Conservation (phyloP, 2,113 vertebrate species). For the Xiphophorus hellerii region DNA sequence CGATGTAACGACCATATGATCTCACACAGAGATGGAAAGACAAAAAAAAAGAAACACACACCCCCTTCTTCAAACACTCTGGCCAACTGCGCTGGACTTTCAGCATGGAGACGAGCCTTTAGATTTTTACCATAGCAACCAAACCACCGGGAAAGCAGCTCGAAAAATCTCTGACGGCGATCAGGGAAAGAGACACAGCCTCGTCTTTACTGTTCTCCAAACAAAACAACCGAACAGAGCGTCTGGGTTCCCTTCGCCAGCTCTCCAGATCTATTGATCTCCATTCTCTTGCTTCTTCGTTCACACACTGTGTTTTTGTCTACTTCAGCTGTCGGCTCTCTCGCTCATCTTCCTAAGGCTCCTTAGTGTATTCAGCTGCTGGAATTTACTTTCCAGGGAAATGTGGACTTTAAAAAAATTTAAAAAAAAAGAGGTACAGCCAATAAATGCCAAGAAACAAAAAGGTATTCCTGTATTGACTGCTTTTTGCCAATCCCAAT, state of each 20-base stretch:
- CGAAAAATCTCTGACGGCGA: constrained; percentile 37
- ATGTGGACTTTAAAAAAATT: neutral
- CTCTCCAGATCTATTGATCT: neutral
- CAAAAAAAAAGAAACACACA: constrained; percentile 25
- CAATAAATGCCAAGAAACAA: too few relatives aligned
- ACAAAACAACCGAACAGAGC: constrained; percentile 18
- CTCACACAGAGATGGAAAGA: neutral
- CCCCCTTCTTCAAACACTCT: neutral
- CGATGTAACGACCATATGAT: constrained; percentile 32
- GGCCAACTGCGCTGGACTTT: constrained; percentile 43
- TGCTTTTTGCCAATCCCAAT: too few relatives aligned
- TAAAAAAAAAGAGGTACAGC: too few relatives aligned
- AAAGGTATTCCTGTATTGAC: too few relatives aligned
- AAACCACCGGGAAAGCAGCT: constrained; percentile 40
- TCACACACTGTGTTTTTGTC: constrained; percentile 4
- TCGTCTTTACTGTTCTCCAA: constrained; percentile 5
- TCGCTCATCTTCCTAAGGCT: neutral
- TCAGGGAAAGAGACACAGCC: constrained; percentile 27
- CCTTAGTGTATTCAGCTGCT: neutral
- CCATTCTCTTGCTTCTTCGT: neutral
- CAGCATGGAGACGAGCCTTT: constrained; percentile 52
- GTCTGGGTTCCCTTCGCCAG: constrained; percentile 7
- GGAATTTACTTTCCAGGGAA: neutral
- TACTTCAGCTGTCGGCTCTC: neutral
- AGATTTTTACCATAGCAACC: constrained; percentile 66